Conservation (phyloP, 2,113 vertebrate genomes). For the Vulpes vulpes region DNA sequence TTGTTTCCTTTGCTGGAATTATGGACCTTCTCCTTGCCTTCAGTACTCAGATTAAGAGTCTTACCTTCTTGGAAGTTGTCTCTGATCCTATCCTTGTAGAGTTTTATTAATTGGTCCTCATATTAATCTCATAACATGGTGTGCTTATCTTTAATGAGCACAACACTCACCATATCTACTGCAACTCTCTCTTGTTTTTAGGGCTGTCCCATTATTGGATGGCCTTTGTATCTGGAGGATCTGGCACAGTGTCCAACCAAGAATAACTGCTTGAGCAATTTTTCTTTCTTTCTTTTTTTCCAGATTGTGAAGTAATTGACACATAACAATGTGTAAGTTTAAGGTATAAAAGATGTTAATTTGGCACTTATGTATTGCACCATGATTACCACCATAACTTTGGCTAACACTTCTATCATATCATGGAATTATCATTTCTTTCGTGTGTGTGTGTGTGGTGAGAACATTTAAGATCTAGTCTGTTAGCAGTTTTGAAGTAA, state of each 20-base stretch:
- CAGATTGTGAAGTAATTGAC: neutral
- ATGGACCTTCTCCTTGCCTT: neutral
- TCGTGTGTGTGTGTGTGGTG: neutral
- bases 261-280: neutral
- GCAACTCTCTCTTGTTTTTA: neutral
- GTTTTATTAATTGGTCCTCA: neutral
- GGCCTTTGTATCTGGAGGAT: neutral
- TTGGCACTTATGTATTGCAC: neutral
- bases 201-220: neutral
- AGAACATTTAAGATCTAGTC: constrained; percentile 1
- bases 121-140: neutral
- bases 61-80: neutral
- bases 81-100: neutral
- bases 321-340: neutral
- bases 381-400: neutral
- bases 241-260: neutral
- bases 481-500: neutral
- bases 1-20: neutral
- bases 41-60: neutral
- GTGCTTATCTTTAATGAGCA: neutral
- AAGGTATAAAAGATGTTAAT: neutral
- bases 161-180: neutral
- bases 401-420: neutral
- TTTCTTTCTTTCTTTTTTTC: neutral
- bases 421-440: neutral